These are phyloP conservation scores for Trinorchestia longiramus DNA, from an alignment of 1,140 invertebrate species.

Conservation along the genomic window DNA sequence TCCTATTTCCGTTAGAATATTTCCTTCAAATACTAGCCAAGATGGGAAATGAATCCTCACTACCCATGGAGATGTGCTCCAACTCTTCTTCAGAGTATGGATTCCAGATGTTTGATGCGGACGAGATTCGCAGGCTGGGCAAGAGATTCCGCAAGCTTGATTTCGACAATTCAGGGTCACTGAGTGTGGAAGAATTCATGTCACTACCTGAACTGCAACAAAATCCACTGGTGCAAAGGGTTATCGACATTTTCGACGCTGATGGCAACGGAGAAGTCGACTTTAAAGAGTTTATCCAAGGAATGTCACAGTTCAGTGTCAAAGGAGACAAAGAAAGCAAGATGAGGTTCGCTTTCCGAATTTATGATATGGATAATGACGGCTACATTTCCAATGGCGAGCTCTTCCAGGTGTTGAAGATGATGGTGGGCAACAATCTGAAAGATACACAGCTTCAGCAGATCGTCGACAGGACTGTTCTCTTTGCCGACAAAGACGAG, in stretches of 20 bases:
- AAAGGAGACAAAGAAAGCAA: constrained; percentile 99
- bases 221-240: too few relatives aligned
- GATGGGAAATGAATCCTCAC: constrained; percentile 92
- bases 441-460: constrained; percentile 96
- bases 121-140: too few relatives aligned
- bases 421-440: constrained; percentile 98
- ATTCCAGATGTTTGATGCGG: constrained; percentile 59
- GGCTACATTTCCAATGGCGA: constrained; percentile 99
- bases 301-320: background rate
- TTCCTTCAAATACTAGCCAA: background rate
- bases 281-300: too few relatives aligned
- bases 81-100: constrained; percentile 76
- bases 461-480: constrained; percentile 96
- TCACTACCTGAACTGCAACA: too few relatives aligned
- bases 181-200: too few relatives aligned
- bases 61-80: constrained; percentile 98
- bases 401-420: constrained; percentile 96
- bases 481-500: constrained; percentile 71
- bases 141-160: too few relatives aligned
- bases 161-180: too few relatives aligned
- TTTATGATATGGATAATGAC: constrained; percentile 99
- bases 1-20: background rate
- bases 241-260: too few relatives aligned
- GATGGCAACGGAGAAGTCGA: too few relatives aligned
- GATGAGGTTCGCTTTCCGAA: constrained; percentile 96